Percentiles rank a stretch among this genome's conserved stretches.
Evolutionary conservation across 2,797 vertebrate species (phyloP).

Genomic region (Lutjanus campechanus): DNA sequence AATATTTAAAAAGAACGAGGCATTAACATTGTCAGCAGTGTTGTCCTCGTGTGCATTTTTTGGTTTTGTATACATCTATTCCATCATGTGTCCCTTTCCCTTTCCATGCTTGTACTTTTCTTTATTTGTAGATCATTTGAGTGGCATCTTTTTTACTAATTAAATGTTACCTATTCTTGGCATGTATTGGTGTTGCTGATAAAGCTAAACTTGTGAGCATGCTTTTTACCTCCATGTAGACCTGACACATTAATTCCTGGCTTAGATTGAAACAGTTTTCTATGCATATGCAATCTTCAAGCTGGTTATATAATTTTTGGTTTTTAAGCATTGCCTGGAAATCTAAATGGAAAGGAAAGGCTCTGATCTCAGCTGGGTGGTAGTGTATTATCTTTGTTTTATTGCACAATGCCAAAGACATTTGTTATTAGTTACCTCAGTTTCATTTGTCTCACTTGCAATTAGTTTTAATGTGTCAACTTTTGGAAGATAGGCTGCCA

Average conservation of each 20-base stretch:
- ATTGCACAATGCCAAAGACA: not conserved
- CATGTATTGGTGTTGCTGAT: constrained; percentile 16
- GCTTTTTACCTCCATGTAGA: not conserved
- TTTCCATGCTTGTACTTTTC: not conserved
- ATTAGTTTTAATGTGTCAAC: not conserved
- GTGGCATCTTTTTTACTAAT: not conserved
- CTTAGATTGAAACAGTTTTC: constrained; percentile 24
- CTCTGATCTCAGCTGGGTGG: constrained; percentile 13
- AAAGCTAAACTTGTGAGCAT: constrained; percentile 5
- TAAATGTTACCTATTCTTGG: not conserved
- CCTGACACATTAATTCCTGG: not conserved
- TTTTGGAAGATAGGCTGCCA: not conserved
- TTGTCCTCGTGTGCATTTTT: not conserved
- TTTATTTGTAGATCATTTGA: constrained; percentile 14
- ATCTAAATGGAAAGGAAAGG: constrained; percentile 11
- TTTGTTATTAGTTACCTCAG: not conserved
- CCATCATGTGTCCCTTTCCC: not conserved
- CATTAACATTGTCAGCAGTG: constrained; percentile 15
- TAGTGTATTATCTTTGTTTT: not conserved
- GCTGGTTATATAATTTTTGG: constrained; percentile 3
- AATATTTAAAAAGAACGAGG: constrained; percentile 42
- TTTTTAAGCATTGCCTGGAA: constrained; percentile 24
- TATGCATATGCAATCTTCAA: constrained; percentile 14
- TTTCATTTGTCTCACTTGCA: not conserved
- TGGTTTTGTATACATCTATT: not conserved